Evolutionary conservation across 2,113 vertebrate genomes (phyloP).

Genomic region (Pluvianellus socialis): DNA sequence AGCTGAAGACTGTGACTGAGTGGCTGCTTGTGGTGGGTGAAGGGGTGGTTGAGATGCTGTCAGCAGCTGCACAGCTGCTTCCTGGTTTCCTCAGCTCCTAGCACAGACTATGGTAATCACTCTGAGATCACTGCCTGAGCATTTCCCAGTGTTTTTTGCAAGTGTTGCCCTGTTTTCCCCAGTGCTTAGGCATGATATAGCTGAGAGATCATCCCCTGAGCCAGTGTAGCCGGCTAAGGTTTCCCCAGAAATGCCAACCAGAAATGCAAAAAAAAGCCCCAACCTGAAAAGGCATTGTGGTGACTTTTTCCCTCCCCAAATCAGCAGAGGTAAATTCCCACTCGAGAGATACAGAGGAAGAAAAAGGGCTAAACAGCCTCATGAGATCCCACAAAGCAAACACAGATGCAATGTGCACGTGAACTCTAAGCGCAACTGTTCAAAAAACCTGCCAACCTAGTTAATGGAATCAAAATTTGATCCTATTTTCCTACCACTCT

Average conservation of each 20-base stretch:
- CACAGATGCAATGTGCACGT: background rate
- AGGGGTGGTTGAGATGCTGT: background rate
- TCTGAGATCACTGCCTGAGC: background rate
- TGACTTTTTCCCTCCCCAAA: background rate
- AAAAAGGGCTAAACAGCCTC: background rate
- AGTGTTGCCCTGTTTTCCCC: background rate
- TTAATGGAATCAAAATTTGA: background rate
- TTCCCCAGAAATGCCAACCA: background rate
- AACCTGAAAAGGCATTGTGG: background rate
- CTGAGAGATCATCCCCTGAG: background rate
- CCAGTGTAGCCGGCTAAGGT: background rate
- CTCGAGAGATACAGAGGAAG: background rate
- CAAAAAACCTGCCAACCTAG: background rate
- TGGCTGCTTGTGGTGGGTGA: background rate
- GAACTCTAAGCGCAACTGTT: background rate
- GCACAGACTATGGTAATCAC: background rate
- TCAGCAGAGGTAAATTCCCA: background rate
- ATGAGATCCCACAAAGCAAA: background rate
- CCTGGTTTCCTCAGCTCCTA: background rate
- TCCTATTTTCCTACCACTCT: background rate
- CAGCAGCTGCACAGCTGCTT: background rate
- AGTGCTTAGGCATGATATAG: background rate
- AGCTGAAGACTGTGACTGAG: background rate
- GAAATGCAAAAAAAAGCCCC: background rate
- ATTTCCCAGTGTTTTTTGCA: background rate